Evolutionary conservation across 2,888 invertebrate genomes (phyloP).

Genomic region (Sepiola atlantica): DNA sequence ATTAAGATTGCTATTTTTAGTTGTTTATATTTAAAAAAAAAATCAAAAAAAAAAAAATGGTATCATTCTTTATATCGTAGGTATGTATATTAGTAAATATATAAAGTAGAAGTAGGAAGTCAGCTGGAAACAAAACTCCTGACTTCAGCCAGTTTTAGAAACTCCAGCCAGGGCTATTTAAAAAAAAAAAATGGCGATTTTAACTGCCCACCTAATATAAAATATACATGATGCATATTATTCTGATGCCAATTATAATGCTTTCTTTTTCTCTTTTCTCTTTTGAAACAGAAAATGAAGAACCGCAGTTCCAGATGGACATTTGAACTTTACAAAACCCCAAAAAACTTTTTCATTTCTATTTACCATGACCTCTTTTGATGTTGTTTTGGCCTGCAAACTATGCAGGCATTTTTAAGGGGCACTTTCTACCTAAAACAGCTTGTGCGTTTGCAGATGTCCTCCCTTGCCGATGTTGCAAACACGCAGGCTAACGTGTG

Average conservation of each 20-base stretch:
- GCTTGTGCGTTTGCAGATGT: background rate
- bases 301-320: constrained; percentile 70
- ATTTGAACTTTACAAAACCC: constrained; percentile 59
- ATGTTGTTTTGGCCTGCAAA: constrained; percentile 40
- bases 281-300: constrained; percentile 54
- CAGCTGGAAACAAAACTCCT: no score
- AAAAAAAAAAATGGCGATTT: no score
- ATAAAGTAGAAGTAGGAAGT: no score
- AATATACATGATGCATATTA: background rate
- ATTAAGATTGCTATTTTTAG: no score
- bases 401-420: constrained; percentile 41
- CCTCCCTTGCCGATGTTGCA: background rate
- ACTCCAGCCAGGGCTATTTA: no score
- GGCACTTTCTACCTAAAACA: constrained; percentile 1
- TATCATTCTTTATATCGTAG: no score
- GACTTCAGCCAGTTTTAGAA: no score
- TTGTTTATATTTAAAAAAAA: no score
- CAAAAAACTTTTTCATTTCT: constrained; percentile 56
- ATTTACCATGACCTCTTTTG: constrained; percentile 43
- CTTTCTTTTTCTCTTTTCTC: constrained; percentile 36
- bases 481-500: background rate
- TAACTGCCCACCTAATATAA: no score
- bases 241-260: background rate
- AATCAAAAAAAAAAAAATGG: no score
- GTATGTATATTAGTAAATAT: no score